Evolutionary conservation across 2,797 vertebrate species (phyloP).

Genomic region (Takifugu ocellatus): DNA sequence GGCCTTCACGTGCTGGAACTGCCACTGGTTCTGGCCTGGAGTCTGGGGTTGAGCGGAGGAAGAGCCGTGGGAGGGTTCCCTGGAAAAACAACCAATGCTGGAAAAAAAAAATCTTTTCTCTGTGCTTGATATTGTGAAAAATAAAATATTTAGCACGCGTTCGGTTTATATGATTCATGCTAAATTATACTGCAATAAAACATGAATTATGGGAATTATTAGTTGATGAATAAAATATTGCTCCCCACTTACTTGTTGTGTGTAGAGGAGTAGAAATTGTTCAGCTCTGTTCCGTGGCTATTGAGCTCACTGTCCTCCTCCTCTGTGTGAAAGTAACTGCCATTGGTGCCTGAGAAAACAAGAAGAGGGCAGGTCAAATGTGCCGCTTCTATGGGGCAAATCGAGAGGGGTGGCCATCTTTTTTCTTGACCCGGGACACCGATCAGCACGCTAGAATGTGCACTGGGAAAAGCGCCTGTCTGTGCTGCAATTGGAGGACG

Average conservation of each 20-base stretch:
- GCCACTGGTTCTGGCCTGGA: constrained; percentile 52
- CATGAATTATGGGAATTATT: too few species aligned
- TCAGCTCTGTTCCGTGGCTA: constrained; percentile 66
- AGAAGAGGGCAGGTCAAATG: background rate
- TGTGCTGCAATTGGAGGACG: too few species aligned
- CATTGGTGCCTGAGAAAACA: constrained; percentile 63
- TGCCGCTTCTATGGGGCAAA: background rate
- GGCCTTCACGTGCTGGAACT: constrained; percentile 87
- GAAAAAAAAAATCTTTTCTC: too few species aligned
- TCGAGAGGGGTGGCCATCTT: background rate
- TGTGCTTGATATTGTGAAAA: background rate
- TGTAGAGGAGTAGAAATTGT: constrained; percentile 37
- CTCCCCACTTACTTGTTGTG: constrained; percentile 55
- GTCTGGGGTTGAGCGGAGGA: constrained; percentile 49
- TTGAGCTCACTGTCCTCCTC: constrained; percentile 75
- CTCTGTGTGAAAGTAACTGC: constrained; percentile 62
- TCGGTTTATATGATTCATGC: background rate
- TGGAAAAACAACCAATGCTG: constrained; percentile 15
- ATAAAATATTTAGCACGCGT: background rate
- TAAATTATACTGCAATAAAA: background rate
- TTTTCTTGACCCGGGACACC: background rate
- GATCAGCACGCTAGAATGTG: too few species aligned
- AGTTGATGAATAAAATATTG: background rate
- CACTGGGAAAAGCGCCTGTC: too few species aligned
- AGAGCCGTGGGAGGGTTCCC: constrained; percentile 34